Evolutionary conservation across 1,140 invertebrate genomes (phyloP), one percentile per base, ranked within the genome.

Genomic region (Hesperophylax magnus): DNA sequence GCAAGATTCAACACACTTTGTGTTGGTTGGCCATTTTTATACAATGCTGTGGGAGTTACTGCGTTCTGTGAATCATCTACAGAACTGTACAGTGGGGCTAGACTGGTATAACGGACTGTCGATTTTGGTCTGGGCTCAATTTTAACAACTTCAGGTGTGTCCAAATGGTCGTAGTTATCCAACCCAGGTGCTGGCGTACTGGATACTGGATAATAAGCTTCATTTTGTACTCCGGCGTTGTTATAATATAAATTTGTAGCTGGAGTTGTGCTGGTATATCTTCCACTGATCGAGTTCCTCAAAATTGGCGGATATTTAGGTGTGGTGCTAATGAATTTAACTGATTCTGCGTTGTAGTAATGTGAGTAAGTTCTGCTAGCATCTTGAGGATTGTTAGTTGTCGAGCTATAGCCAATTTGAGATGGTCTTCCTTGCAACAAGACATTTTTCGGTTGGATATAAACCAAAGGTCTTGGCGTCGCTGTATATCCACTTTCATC

Each of bases 111-210:
- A 9, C 67, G 56, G n/a, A 79, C n/a, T 17, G n/a, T 58, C 6
- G 54, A 27, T 53, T 79, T 63, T 0, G 60, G 77, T 58, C 61
- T 79, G 8, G 53, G 58, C 8, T 58, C 63, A 71, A 65, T 65
- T 39, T 78, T 79, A 20, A 24, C 24, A 27, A 81, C 77, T 47
- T 81, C 78, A 9, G 80, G 78, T 9, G 60, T 61, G 47, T 83
- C 79, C 72, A 83, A 71, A 60, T 83, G 82, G 52, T 83, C 82
- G 61, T 83, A 83, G 9, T 60, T 77, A 56, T 82, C 69, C 52
- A 79, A 69, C 7, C 27, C 67, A 3, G 78, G 80, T 11, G 78
- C 72, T n/a, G 67, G 63, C n/a, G 82, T 84, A 47, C 80, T 84
- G 17, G 71, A 60, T 14, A 63, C 69, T 5, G 53, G 31, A 8